These are phyloP conservation scores for Lethocerus indicus DNA, from an alignment of 1,140 invertebrate species.

Conservation along the genomic window DNA sequence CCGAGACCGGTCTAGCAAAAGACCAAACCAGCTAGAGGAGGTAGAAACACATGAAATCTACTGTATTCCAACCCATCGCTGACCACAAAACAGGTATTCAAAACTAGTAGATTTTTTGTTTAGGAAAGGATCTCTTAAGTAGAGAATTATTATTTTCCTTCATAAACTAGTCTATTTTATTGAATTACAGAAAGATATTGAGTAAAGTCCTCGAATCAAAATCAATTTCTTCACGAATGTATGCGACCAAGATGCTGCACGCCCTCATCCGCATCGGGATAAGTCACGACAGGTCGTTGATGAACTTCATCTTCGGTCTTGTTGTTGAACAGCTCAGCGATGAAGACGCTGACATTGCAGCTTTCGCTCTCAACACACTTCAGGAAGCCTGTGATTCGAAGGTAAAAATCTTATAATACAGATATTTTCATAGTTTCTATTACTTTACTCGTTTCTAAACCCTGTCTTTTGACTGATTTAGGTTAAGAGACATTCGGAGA, in stretches of 20 bases:
- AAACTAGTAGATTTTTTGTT: too few relatives aligned
- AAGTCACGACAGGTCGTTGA: slow-evolving; percentile 23
- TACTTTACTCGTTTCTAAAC: not conserved
- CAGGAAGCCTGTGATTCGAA: slow-evolving; percentile 82
- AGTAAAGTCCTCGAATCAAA: slow-evolving; percentile 43
- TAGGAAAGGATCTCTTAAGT: too few relatives aligned
- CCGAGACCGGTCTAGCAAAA: too few relatives aligned
- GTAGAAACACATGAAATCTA: too few relatives aligned
- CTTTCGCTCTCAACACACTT: slow-evolving; percentile 63
- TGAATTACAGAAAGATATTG: slow-evolving; percentile 40
- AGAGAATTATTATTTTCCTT: too few relatives aligned
- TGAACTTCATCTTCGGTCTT: slow-evolving; percentile 66
- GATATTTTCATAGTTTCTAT: not conserved
- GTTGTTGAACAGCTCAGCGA: slow-evolving; percentile 70
- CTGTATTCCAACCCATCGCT: too few relatives aligned
- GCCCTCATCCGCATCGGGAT: slow-evolving; percentile 61
- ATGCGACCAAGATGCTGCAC: slow-evolving; percentile 77
- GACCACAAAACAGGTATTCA: too few relatives aligned
- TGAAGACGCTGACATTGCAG: slow-evolving; percentile 49
- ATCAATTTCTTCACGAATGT: slow-evolving; percentile 61
- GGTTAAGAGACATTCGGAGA: too few relatives aligned
- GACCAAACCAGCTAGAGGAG: too few relatives aligned
- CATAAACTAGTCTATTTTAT: too few relatives aligned
- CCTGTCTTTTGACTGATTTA: not conserved
- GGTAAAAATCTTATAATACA: slow-evolving; percentile 24